phyloP scores from a whole-genome alignment of 2,888 invertebrate genomes.

The Phyto melanocephala region DNA sequence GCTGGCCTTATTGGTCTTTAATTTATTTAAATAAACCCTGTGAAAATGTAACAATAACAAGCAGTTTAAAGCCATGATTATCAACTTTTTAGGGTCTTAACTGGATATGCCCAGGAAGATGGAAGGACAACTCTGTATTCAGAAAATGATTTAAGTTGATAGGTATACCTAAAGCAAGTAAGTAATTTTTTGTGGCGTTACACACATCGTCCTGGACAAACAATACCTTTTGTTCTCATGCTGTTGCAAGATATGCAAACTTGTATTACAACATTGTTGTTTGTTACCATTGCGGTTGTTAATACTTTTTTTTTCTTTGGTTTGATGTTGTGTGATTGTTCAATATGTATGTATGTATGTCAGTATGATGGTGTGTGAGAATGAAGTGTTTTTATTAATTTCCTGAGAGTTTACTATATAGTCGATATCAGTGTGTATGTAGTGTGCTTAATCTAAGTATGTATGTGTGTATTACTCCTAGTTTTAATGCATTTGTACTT shows the following conservation, averaged over 20 bases:
- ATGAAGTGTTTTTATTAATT: background rate
- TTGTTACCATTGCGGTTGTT: constrained; percentile 12
- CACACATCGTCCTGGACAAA: too few species aligned
- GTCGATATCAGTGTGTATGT: background rate
- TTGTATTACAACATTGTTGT: constrained; percentile 5
- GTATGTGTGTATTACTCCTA: background rate
- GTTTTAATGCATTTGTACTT: constrained; percentile 14
- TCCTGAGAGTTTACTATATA: constrained; percentile 1
- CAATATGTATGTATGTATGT: background rate
- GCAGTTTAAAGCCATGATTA: too few species aligned
- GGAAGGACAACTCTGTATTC: too few species aligned
- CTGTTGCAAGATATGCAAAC: background rate
- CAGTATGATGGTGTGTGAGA: background rate
- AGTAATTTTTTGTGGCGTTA: too few species aligned
- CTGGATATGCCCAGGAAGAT: too few species aligned
- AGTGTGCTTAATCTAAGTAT: background rate
- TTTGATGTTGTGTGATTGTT: background rate
- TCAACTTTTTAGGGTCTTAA: too few species aligned
- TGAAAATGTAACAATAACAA: too few species aligned
- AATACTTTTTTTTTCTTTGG: background rate
- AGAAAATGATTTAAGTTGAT: too few species aligned
- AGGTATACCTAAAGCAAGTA: too few species aligned
- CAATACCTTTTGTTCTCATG: too few species aligned
- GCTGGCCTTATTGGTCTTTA: too few species aligned
- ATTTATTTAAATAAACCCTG: too few species aligned